Base-by-base conservation (phyloP, 2,113 vertebrate species). In the Platichthys stellatus region DNA sequence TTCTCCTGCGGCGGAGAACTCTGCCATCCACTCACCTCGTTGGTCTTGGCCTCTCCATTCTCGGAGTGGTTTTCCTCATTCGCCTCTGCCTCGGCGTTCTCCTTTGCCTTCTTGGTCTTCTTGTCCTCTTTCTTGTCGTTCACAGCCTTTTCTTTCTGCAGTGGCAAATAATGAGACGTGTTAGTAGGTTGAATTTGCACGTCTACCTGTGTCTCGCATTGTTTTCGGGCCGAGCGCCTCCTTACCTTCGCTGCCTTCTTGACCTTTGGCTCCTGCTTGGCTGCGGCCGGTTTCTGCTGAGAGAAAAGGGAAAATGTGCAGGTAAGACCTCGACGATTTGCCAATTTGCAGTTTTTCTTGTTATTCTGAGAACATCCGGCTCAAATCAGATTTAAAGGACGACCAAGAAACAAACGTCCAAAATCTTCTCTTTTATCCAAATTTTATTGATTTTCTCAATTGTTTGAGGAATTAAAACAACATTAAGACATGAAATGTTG, bases 31-130 rank as follows among this genome's bases (percentile, higher is more conserved):
- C 86, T 57, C 94, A 97, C 96, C 96, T 97, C 93, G 24, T 95
- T 95, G 94, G 95, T 96, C 94, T 97, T 97, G 92, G 95, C 93
- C 85, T 96, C 96, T 93, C 96, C 96, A 0, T 98, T 99, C 93
- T 98, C 96, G 94, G 96, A 95, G 94, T 96, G 96, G 95, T 94
- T 96, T 92, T 97, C 96, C 92, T 97, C 95, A 83, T 96, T 96
- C 64, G 95, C 93, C 86, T 97, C 96, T 74, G 96, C 94, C 81
- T 95, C 94, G 7, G 94, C 93, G 89, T 95, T 95, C 93, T 95
- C 93, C 94, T 94, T 95, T 78, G 95, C 93, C 90, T 96, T 95
- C 95, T 97, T 97, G 92, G 92, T 93, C 89, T 95, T 96, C 87
- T 96, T 97, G 92, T 97, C 95, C 89, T 95, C 96, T 90, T 96